Percentiles rank a stretch among this genome's conserved stretches.
Conservation (phyloP, 2,113 vertebrate genomes). For the Canis aureus region DNA sequence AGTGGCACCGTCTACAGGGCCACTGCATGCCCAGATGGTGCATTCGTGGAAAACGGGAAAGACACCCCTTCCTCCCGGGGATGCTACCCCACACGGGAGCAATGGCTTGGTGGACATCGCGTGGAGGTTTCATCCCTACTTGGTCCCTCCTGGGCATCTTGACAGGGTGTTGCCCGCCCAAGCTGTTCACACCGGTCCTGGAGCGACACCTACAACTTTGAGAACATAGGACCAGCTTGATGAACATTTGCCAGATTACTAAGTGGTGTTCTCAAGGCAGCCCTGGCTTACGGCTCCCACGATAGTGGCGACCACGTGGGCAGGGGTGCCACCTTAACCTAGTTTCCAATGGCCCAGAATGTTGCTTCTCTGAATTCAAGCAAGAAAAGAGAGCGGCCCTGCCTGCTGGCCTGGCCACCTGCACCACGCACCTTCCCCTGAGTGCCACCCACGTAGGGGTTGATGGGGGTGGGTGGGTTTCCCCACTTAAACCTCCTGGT, state of each 20-base stretch:
- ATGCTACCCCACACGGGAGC: rapidly evolving
- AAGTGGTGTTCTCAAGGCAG: background rate
- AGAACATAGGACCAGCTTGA: rapidly evolving
- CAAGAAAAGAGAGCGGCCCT: background rate
- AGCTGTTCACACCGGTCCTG: too few species aligned
- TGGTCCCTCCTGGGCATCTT: background rate
- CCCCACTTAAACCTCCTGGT: conserved; percentile 26
- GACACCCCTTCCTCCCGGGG: rapidly evolving
- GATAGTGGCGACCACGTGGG: background rate
- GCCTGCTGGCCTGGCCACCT: background rate
- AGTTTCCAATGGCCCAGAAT: background rate
- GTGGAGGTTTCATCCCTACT: rapidly evolving
- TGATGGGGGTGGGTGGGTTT: background rate
- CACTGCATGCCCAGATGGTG: rapidly evolving
- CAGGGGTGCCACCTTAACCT: rapidly evolving
- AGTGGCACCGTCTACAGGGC: rapidly evolving
- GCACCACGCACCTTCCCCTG: background rate
- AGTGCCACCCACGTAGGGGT: rapidly evolving
- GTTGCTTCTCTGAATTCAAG: background rate
- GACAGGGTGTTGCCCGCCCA: too few species aligned
- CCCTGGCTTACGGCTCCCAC: rapidly evolving
- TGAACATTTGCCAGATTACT: rapidly evolving
- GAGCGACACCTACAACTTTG: background rate
- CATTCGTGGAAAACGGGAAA: background rate
- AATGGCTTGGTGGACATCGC: background rate